phyloP scores from a whole-genome alignment of 2,797 vertebrate genomes.

The Erpetoichthys calabaricus region DNA sequence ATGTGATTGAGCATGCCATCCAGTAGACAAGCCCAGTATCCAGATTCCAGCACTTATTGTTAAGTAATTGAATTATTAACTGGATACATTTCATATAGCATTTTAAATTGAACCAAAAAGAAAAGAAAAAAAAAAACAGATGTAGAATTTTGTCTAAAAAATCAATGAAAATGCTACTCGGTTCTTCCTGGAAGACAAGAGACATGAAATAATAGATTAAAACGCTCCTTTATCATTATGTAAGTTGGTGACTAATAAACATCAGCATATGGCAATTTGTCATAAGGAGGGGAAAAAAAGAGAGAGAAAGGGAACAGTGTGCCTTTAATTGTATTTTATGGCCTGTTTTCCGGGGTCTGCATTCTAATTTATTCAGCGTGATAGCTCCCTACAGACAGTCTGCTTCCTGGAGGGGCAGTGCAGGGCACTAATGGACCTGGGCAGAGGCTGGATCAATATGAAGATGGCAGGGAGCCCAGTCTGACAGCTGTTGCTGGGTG shows the following conservation, averaged over 20 bases:
- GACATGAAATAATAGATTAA: too few relatives aligned
- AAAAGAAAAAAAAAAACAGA: too few relatives aligned
- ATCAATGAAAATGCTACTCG: too few relatives aligned
- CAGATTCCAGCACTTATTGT: too few relatives aligned
- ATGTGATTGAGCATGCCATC: too few relatives aligned
- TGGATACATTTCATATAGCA: too few relatives aligned
- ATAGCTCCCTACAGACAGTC: slow-evolving; percentile 37
- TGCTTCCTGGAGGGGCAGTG: slow-evolving; percentile 39
- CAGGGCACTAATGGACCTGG: slow-evolving; percentile 54
- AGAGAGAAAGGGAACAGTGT: neutral
- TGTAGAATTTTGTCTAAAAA: too few relatives aligned
- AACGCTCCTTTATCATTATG: neutral
- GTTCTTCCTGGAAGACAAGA: too few relatives aligned
- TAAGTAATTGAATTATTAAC: too few relatives aligned
- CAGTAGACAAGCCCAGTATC: too few relatives aligned
- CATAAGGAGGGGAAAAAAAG: neutral
- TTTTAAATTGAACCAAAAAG: too few relatives aligned
- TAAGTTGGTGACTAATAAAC: neutral
- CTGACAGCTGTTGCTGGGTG: slow-evolving; percentile 35
- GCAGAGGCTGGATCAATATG: slow-evolving; percentile 47
- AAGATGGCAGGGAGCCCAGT: slow-evolving; percentile 31
- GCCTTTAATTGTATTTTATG: neutral
- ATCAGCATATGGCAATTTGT: neutral
- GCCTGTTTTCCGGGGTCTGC: slow-evolving; percentile 4
- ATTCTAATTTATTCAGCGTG: slow-evolving; percentile 15